These are phyloP conservation scores for Adineta ricciae DNA, from an alignment of 2,888 invertebrate genomes.

Conservation along the genomic window DNA sequence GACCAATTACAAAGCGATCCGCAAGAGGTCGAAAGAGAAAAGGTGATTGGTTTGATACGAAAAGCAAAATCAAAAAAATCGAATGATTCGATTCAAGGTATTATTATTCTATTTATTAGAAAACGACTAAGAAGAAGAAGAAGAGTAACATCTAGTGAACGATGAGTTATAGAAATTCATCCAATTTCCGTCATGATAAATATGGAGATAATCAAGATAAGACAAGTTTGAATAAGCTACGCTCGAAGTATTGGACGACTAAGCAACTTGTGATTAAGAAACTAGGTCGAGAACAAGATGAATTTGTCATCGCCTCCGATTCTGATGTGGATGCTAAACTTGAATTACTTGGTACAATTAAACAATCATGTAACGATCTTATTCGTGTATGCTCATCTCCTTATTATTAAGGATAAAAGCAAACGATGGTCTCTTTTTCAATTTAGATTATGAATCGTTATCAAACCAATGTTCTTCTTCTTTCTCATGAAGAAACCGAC, in stretches of 20 bases:
- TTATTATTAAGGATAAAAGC: no score
- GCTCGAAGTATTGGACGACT: conserved; percentile 94
- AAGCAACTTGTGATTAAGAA: conserved; percentile 85
- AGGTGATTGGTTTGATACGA: not conserved
- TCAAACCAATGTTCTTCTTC: conserved; percentile 19
- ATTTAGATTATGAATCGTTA: conserved; percentile 30
- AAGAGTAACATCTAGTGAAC: not conserved
- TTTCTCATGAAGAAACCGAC: conserved; percentile 88
- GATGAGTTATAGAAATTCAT: not conserved
- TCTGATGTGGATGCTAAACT: conserved; percentile 90
- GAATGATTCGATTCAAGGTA: conserved; percentile 2
- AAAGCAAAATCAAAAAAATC: not conserved
- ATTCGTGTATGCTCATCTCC: not conserved
- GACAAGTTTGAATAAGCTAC: conserved; percentile 61
- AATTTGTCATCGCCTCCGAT: conserved; percentile 87
- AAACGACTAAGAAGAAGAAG: not conserved
- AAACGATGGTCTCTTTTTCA: no score
- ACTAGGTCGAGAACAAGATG: conserved; percentile 90
- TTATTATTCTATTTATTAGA: not conserved
- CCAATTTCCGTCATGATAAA: conserved; percentile 20
- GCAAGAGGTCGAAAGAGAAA: not conserved
- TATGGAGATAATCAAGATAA: conserved; percentile 31
- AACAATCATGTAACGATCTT: not conserved
- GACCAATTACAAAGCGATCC: not conserved
- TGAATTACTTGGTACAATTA: conserved; percentile 53